Evolutionary conservation across 92 coral and sea anemone genomes (phyloP), one percentile per base, ranked within the genome.

Genomic region (Desmophyllum pertusum): DNA sequence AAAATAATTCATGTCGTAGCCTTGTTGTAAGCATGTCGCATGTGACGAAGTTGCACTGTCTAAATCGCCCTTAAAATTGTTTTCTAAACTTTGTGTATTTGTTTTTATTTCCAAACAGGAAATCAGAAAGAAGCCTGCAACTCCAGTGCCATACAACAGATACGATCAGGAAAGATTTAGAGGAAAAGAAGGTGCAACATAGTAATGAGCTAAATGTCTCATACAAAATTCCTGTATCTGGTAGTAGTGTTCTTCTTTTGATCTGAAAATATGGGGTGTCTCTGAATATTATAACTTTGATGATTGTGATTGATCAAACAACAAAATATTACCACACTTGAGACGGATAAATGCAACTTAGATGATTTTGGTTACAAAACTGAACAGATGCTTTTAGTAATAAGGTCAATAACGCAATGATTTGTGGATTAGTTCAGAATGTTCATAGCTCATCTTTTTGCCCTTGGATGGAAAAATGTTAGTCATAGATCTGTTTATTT

Each of bases 81-180:
- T 59, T 59, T 59, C 14, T 25, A 25, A 35, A 5, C 0, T 41
- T 53, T 78, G 46, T 40, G 0, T 10, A 11, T 41, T 41, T 62
- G 31, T 18, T 64, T n/a, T 81, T 37, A n/a, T 76, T 68, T 29
- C 13, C 39, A 13, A 29, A 36, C 73, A 96, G 99, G 99, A 96
- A 70, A 67, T 82, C 37, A 94, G 93, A 83, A 93, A 91, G 74
- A 96, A 96, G 85, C 88, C 98, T 14, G 99, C 85, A 39, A 92
- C 88, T 19, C 99, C 99, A 33, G 97, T 96, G 65, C 94, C 99
- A 15, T 96, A 96, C 86, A 96, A 96, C 92, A 91, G 99, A 82
- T 96, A 96, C 57, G 99, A 93, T 91, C 99, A 96, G 81, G 99
- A 96, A 80, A 86, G 98, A 76, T 96, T 96, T 84, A 93, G 95